phyloP scores from a whole-genome alignment of 2,888 invertebrate genomes.

The Zaprionus bogoriensis region DNA sequence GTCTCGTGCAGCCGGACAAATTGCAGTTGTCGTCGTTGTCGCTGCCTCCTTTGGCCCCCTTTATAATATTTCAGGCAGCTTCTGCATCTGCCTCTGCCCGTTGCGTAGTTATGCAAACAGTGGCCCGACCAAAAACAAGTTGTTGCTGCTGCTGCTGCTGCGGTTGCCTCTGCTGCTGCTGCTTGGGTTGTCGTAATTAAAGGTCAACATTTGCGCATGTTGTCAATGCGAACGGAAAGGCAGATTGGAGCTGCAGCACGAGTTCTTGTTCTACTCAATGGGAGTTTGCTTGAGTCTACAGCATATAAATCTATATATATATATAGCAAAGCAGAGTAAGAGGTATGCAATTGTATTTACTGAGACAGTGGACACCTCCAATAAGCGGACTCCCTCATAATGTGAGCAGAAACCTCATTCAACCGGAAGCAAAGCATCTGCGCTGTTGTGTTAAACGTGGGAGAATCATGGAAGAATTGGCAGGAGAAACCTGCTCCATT shows the following conservation, averaged over 20 bases:
- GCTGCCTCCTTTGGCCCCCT: constrained; percentile 47
- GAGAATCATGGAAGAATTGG: no score
- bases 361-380: no score
- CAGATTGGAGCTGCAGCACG: constrained; percentile 18
- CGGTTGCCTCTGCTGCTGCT: constrained; percentile 38
- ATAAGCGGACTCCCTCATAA: no score
- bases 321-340: no score
- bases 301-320: no score
- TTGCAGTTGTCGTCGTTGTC: constrained; percentile 76
- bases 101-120: constrained; percentile 76
- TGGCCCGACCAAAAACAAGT: constrained; percentile 70
- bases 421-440: no score
- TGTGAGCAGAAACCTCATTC: no score
- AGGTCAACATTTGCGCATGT: constrained; percentile 80
- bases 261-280: no score
- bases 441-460: no score
- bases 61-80: constrained; percentile 47
- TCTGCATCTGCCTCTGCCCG: constrained; percentile 40
- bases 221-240: constrained; percentile 58
- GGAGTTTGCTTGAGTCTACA: no score
- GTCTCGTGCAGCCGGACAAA: constrained; percentile 73
- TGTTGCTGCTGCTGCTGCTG: constrained; percentile 51
- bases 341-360: no score
- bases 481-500: no score
- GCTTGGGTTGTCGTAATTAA: constrained; percentile 73